Evolutionary conservation across 2,113 vertebrate genomes (phyloP), one percentile per base, ranked within the genome.

Genomic region (Salvelinus fontinalis): DNA sequence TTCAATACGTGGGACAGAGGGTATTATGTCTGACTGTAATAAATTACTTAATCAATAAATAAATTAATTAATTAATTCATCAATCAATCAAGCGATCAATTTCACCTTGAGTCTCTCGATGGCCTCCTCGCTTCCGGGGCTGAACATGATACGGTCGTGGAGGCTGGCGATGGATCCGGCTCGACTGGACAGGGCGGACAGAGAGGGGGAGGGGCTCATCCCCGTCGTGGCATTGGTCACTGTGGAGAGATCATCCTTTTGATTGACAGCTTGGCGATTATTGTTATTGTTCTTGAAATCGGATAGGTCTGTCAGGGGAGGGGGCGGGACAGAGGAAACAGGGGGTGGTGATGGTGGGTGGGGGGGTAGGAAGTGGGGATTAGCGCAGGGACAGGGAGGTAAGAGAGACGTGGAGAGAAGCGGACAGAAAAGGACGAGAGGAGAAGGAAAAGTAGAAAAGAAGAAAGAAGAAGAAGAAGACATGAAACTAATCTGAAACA

Each of bases 191-290:
- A 99, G 81, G 84, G 94, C 97, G 0, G 97, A 95, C 78, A 99
- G 95, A 67, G 97, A 97, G 66, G 97, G 97, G 27, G 97, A 99
- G 72, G 98, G 97, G 83, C 97, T 99, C 95, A 99, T 95, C 87
- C 96, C 97, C 4, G 95, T 97, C 79, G 98, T 96, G 86, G 96
- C 95, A 62, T 97, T 97, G 93, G 97, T 97, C 95, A 99, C 97
- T 99, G 97, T 95, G 96, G 95, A 98, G 94, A 98, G 94, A 96
- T 95, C 96, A 96, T 91, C 94, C 87, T 89, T 94, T 92, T 94
- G 93, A 94, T 92, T 96, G 95, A 94, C 86, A 91, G 90, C 89
- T 87, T 87, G 85, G 90, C 79, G 84, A 90, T 88, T 93, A 92
- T 86, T 88, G 87, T 95, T 95, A 95, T 94, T 95, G 94, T 95